phyloP scores from a whole-genome alignment of 2,888 invertebrate genomes.

The Augiades crinisus region DNA sequence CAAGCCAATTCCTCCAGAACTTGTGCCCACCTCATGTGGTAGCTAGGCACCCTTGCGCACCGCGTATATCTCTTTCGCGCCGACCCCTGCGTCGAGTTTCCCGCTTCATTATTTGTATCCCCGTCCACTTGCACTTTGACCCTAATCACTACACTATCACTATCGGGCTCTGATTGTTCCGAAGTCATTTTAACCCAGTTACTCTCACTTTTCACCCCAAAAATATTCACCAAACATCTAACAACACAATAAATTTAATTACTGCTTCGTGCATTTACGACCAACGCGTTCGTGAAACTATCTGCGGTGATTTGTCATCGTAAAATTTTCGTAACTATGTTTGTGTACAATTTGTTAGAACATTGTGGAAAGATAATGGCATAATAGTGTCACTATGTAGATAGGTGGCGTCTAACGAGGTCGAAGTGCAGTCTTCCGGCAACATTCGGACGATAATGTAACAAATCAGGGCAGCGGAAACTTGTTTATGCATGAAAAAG shows the following conservation, averaged over 20 bases:
- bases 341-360: conserved; percentile 24
- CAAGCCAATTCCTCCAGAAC: conserved; percentile 63
- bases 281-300: not conserved
- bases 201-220: conserved; percentile 12
- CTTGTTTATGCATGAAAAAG: conserved; percentile 28
- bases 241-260: not conserved
- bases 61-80: conserved; percentile 9
- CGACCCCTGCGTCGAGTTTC: conserved; percentile 28
- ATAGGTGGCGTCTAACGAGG: conserved; percentile 49
- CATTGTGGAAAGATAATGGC: conserved; percentile 35
- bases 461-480: conserved; percentile 7
- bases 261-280: not conserved
- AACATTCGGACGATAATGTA: conserved; percentile 39
- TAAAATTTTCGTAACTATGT: conserved; percentile 23
- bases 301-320: conserved; percentile 10
- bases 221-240: conserved; percentile 5
- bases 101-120: conserved; percentile 27
- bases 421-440: conserved; percentile 55
- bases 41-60: conserved; percentile 41
- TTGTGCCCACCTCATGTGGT: conserved; percentile 58
- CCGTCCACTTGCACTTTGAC: not conserved
- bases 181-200: conserved; percentile 42
- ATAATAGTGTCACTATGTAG: conserved; percentile 37
- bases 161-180: conserved; percentile 37
- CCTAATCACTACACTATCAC: conserved; percentile 41